phyloP scores from a whole-genome alignment of 2,797 vertebrate species.

The Moxostoma hubbsi region DNA sequence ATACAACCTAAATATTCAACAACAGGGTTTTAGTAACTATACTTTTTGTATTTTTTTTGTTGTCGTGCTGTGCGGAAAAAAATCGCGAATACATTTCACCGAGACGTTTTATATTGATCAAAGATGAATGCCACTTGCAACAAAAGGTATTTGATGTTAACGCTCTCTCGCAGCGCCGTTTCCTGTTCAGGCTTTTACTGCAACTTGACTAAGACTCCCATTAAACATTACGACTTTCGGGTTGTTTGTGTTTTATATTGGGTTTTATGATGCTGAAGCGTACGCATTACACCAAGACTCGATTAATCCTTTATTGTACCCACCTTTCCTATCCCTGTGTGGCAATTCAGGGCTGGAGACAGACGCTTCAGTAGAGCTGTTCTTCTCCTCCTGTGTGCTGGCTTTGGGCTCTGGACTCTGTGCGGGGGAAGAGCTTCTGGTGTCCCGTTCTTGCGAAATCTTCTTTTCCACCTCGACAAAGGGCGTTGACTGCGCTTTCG shows the following conservation, averaged over 20 bases:
- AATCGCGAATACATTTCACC: background rate
- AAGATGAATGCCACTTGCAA: slow-evolving; percentile 35
- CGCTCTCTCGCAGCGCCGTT: slow-evolving; percentile 60
- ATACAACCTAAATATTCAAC: background rate
- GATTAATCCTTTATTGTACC: slow-evolving; percentile 89
- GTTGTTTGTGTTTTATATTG: slow-evolving; percentile 90
- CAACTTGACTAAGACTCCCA: slow-evolving; percentile 84
- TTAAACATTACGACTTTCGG: slow-evolving; percentile 91
- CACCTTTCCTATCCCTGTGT: slow-evolving; percentile 96
- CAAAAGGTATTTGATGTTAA: slow-evolving; percentile 63
- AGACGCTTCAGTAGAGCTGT: slow-evolving; percentile 86
- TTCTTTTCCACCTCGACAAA: slow-evolving; percentile 91
- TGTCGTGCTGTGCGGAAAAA: background rate
- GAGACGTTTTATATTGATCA: background rate
- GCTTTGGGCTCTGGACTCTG: slow-evolving; percentile 88
- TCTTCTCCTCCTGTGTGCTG: slow-evolving; percentile 85
- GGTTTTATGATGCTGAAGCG: slow-evolving; percentile 87
- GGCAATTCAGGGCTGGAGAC: slow-evolving; percentile 93
- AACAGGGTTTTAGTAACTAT: background rate
- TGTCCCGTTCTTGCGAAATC: slow-evolving; percentile 81
- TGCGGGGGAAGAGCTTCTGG: slow-evolving; percentile 82
- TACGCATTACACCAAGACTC: slow-evolving; percentile 84
- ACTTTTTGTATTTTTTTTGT: background rate
- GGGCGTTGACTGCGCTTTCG: slow-evolving; percentile 88
- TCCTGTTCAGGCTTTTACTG: slow-evolving; percentile 76